These are phyloP conservation scores for Datnioides undecimradiatus DNA, from an alignment of 2,113 vertebrate genomes.

Conservation along the genomic window DNA sequence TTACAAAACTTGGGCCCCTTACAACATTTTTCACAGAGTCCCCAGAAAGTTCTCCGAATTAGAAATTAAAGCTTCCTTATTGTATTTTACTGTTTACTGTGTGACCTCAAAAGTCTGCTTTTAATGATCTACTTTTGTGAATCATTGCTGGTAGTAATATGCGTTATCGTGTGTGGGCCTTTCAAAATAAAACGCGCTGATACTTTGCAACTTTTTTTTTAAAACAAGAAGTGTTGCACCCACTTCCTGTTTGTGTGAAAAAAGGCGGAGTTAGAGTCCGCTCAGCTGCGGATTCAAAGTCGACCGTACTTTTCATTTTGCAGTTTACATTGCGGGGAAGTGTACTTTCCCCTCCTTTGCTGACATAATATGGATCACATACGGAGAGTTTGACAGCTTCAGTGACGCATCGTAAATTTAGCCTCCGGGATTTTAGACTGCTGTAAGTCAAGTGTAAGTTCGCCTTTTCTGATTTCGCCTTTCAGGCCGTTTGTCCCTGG, in stretches of 20 bases:
- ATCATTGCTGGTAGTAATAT: neutral
- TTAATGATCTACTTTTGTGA: neutral
- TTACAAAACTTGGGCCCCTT: no score
- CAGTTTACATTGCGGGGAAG: neutral
- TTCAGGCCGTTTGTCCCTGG: neutral
- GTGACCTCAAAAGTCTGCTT: neutral
- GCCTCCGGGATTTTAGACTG: neutral
- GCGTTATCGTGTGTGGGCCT: neutral
- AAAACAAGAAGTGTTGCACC: neutral
- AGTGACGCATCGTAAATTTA: neutral
- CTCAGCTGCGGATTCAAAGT: neutral
- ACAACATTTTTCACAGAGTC: no score
- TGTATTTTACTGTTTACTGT: neutral
- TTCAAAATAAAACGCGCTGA: slow-evolving; percentile 17
- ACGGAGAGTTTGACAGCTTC: neutral
- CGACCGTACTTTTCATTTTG: neutral
- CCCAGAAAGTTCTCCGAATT: no score
- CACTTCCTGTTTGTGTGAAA: slow-evolving; percentile 40
- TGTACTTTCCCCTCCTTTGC: neutral
- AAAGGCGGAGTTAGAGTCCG: slow-evolving; percentile 33
- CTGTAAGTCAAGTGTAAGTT: slow-evolving; percentile 47
- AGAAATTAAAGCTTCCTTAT: no score
- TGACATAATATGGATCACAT: neutral
- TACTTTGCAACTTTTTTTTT: neutral
- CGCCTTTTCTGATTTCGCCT: neutral